phyloP scores from a whole-genome alignment of 2,888 invertebrate genomes.

The Isotomurus palustris region DNA sequence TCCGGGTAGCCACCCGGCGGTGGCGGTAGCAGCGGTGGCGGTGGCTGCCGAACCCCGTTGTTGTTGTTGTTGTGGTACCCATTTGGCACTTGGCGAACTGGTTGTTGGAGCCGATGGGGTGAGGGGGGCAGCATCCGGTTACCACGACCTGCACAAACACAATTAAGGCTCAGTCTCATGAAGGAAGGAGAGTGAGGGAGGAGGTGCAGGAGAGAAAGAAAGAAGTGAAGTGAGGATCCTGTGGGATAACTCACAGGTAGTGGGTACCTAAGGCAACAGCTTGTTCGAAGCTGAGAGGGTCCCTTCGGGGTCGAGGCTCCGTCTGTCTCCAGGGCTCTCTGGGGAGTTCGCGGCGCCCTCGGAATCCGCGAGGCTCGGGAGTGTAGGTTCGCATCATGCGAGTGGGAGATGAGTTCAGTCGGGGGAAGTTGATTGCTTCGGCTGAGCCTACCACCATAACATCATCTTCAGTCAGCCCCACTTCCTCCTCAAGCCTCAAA shows the following conservation, averaged over 20 bases:
- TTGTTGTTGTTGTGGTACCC: slow-evolving; percentile 37
- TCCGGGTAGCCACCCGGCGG: slow-evolving; percentile 24
- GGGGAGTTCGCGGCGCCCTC: slow-evolving; percentile 42
- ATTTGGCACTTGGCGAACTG: slow-evolving; percentile 42
- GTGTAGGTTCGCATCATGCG: slow-evolving; percentile 39
- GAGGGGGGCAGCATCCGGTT: slow-evolving; percentile 40
- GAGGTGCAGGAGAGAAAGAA: neutral
- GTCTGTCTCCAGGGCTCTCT: slow-evolving; percentile 44
- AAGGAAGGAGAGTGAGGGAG: neutral
- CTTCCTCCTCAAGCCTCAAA: slow-evolving; percentile 19
- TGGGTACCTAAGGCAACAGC: slow-evolving; percentile 45
- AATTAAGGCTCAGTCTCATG: no score
- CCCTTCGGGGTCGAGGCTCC: slow-evolving; percentile 42
- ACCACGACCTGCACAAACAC: slow-evolving; percentile 37
- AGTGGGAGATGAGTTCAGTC: slow-evolving; percentile 44
- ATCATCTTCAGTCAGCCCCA: slow-evolving; percentile 24
- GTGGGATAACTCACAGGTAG: slow-evolving; percentile 7
- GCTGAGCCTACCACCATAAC: slow-evolving; percentile 34
- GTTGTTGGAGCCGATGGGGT: slow-evolving; percentile 10
- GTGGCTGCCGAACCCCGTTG: slow-evolving; percentile 10
- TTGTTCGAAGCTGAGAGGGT: slow-evolving; percentile 46
- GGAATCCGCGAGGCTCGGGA: slow-evolving; percentile 39
- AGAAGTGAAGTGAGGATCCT: neutral
- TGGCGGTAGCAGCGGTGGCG: slow-evolving; percentile 12
- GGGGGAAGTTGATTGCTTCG: slow-evolving; percentile 45